phyloP scores from a whole-genome alignment of 2,113 vertebrate species.

The Machaerirhynchus nigripectus region DNA sequence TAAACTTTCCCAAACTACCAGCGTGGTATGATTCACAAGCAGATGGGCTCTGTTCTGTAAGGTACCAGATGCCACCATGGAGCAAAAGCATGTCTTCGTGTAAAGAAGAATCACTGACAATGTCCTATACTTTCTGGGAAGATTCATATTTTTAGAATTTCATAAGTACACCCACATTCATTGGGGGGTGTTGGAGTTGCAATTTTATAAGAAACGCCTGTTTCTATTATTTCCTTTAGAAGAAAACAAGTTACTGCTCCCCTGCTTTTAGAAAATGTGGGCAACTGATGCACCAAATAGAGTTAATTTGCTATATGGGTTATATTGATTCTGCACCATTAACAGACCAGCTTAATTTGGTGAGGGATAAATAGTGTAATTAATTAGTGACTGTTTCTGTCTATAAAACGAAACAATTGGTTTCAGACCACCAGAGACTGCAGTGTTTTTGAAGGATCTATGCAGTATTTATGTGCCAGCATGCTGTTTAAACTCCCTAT shows the following conservation, averaged over 20 bases:
- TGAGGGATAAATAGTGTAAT: background rate
- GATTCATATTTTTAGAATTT: background rate
- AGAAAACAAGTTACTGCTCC: background rate
- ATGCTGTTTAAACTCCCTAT: background rate
- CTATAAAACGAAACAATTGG: background rate
- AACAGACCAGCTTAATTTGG: background rate
- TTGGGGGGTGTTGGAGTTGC: background rate
- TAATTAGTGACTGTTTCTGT: constrained; percentile 13
- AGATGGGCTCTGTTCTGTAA: background rate
- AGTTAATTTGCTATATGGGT: constrained; percentile 3
- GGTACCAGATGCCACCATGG: background rate
- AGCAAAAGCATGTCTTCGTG: background rate
- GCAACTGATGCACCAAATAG: background rate
- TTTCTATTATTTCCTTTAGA: background rate
- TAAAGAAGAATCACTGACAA: background rate
- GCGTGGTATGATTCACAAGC: background rate
- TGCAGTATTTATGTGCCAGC: background rate
- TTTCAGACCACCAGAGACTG: background rate
- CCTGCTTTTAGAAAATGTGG: background rate
- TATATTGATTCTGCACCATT: background rate
- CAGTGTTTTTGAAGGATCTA: background rate
- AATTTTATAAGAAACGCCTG: background rate
- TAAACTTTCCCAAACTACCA: background rate
- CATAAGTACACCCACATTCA: background rate
- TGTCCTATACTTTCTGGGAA: background rate